Conservation (phyloP, 2,113 vertebrate genomes). For the Protobothrops mucrosquamatus region DNA sequence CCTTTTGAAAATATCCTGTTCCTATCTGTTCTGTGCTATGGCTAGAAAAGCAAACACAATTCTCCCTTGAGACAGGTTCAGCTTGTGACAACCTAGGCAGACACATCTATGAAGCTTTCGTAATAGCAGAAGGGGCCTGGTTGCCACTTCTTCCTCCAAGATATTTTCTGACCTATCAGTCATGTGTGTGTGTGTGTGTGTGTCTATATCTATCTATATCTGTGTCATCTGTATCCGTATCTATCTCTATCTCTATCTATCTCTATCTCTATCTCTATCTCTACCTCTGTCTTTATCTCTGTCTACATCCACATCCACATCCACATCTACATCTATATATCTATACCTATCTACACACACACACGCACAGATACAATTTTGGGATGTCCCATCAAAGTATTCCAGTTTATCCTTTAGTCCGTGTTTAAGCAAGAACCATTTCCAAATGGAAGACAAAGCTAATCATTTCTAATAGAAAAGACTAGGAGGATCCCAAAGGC, state of each 20-base stretch:
- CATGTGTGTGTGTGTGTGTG: background rate
- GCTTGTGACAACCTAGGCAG: background rate
- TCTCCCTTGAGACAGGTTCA: background rate
- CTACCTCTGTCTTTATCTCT: too few species aligned
- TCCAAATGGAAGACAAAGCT: background rate
- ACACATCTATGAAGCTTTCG: background rate
- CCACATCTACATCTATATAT: too few species aligned
- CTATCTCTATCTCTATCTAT: background rate
- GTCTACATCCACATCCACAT: too few species aligned
- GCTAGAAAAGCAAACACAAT: background rate
- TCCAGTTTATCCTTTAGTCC: too few species aligned
- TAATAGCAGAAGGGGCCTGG: background rate
- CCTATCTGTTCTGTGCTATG: background rate
- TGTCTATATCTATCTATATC: too few species aligned
- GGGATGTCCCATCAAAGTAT: too few species aligned
- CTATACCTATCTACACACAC: too few species aligned
- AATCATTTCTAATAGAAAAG: background rate
- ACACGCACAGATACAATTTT: background rate
- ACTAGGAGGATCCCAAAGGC: background rate
- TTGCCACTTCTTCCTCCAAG: background rate
- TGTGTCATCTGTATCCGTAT: background rate
- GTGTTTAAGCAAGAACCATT: background rate
- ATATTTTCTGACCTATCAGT: background rate
- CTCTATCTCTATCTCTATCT: too few species aligned
- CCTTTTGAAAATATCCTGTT: background rate